Percentiles rank a stretch among this genome's conserved stretches.
These are phyloP conservation scores for Larimichthys polyactis DNA, from an alignment of 2,113 vertebrate species.

Conservation along the genomic window DNA sequence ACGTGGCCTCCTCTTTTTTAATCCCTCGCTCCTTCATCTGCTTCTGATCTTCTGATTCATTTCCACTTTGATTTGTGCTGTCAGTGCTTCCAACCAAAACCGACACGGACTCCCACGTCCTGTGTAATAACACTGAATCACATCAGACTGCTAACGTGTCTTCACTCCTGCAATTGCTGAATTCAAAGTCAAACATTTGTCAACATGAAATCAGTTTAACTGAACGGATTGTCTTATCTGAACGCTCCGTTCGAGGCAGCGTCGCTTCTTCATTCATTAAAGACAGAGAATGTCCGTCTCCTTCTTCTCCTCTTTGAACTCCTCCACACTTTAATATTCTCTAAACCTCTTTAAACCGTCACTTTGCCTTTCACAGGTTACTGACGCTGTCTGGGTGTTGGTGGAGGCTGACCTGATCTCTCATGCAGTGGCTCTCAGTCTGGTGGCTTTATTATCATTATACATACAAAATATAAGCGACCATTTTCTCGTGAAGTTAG, in stretches of 20 bases:
- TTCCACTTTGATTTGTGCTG: background rate
- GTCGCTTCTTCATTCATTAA: too few relatives aligned
- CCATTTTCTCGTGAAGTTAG: background rate
- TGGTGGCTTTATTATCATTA: background rate
- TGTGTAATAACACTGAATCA: background rate
- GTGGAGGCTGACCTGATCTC: background rate
- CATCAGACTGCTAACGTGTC: background rate
- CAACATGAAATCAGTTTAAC: too few relatives aligned
- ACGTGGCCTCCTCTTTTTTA: background rate
- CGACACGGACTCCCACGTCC: constrained; percentile 7
- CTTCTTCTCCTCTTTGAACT: background rate
- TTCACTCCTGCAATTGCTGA: too few relatives aligned
- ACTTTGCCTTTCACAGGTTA: constrained; percentile 1
- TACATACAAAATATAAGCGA: background rate
- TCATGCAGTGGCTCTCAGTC: background rate
- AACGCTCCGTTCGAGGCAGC: too few relatives aligned
- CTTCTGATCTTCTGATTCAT: background rate
- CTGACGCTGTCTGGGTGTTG: constrained; percentile 2
- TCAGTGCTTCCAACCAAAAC: background rate
- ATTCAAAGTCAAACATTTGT: too few relatives aligned
- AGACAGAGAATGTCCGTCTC: background rate
- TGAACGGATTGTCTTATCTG: too few relatives aligned
- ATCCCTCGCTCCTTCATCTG: background rate
- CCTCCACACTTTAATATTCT: background rate
- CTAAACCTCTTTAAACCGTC: background rate